Evolutionary conservation across 2,888 invertebrate species (phyloP).

Genomic region (Unio delphinus): DNA sequence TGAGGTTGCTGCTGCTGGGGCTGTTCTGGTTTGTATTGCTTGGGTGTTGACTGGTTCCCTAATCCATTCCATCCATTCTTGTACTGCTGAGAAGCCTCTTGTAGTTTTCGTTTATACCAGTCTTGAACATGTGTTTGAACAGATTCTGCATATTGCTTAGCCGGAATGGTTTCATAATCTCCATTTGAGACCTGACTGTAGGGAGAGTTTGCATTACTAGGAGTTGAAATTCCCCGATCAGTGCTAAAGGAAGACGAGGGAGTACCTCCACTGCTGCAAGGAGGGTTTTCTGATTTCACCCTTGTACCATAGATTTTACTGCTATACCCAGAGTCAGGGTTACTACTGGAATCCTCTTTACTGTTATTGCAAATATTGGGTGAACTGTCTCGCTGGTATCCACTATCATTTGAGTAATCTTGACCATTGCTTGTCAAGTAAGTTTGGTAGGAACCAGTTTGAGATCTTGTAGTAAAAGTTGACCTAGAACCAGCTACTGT

Average conservation of each 20-base stretch:
- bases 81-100: conserved; percentile 51
- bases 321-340: conserved; percentile 86
- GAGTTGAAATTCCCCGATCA: conserved; percentile 48
- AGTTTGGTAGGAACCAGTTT: conserved; percentile 26
- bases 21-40: background rate
- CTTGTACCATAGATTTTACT: conserved; percentile 80
- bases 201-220: conserved; percentile 53
- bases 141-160: conserved; percentile 30
- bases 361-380: conserved; percentile 44
- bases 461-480: conserved; percentile 9
- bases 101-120: conserved; percentile 59
- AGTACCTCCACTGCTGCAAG: conserved; percentile 46
- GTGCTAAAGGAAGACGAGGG: conserved; percentile 63
- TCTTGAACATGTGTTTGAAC: conserved; percentile 52
- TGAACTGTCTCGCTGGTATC: conserved; percentile 26
- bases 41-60: background rate
- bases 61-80: too few species aligned
- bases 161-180: conserved; percentile 38
- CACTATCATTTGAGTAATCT: conserved; percentile 8
- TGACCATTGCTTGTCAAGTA: conserved; percentile 27
- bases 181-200: conserved; percentile 35
- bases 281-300: conserved; percentile 22
- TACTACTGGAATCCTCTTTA: conserved; percentile 67
- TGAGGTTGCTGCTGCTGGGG: conserved; percentile 4
- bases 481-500: too few species aligned